These are phyloP conservation scores for Ips typographus DNA, from an alignment of 1,140 invertebrate genomes.

Conservation along the genomic window DNA sequence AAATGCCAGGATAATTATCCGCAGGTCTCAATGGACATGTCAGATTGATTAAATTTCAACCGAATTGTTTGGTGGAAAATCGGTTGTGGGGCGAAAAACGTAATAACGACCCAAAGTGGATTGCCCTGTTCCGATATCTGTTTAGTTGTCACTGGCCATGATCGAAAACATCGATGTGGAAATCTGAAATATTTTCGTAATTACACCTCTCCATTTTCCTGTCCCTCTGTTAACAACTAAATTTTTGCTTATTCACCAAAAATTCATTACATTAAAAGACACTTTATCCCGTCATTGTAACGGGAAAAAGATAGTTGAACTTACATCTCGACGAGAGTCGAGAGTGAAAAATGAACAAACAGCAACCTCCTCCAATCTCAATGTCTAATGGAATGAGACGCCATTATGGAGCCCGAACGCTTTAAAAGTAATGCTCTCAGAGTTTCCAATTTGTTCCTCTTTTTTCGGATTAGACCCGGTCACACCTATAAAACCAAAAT, in stretches of 20 bases:
- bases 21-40: background rate
- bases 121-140: slow-evolving; percentile 7
- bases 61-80: background rate
- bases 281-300: background rate
- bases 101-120: slow-evolving; percentile 3
- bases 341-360: slow-evolving; percentile 5
- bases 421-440: slow-evolving; percentile 9
- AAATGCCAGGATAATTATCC: no score
- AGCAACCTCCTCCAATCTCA: slow-evolving; percentile 3
- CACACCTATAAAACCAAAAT: slow-evolving; percentile 7
- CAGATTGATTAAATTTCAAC: slow-evolving; percentile 1
- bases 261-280: slow-evolving; percentile 6
- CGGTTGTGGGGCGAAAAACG: background rate
- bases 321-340: background rate
- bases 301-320: slow-evolving; percentile 6
- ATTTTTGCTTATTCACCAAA: background rate
- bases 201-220: background rate
- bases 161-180: slow-evolving; percentile 2
- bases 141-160: slow-evolving; percentile 1
- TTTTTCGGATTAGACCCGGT: slow-evolving; percentile 7
- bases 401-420: background rate
- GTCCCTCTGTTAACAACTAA: background rate
- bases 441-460: slow-evolving; percentile 10
- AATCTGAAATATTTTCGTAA: background rate
- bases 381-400: slow-evolving; percentile 14